phyloP scores from a whole-genome alignment of 1,140 invertebrate genomes.

The Drosophila asahinai region DNA sequence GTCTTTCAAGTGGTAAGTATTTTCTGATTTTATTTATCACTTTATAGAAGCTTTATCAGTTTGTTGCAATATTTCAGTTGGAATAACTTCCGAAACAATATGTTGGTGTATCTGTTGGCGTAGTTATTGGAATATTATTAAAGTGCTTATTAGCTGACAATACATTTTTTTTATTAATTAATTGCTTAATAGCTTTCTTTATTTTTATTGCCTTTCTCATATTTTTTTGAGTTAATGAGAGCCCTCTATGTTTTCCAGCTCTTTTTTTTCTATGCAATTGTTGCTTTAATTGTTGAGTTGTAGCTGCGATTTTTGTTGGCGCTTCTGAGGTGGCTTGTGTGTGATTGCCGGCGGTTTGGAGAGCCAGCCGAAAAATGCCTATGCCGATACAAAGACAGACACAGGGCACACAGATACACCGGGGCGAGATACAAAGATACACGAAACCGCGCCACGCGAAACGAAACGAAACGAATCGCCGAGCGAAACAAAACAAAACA shows the following conservation, averaged over 20 bases:
- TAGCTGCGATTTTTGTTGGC: background rate
- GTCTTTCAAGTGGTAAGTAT: too few relatives aligned
- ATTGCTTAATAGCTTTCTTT: background rate
- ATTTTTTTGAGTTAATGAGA: background rate
- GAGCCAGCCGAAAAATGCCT: conserved; percentile 57
- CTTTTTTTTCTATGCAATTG: background rate
- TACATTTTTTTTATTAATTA: accelerated
- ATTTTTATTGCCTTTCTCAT: background rate
- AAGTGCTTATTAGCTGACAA: background rate
- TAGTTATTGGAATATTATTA: background rate
- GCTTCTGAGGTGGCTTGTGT: conserved; percentile 34
- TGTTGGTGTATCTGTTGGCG: background rate
- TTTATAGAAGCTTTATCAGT: background rate
- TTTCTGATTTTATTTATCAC: background rate
- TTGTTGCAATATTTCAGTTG: background rate
- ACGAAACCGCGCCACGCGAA: conserved; percentile 60
- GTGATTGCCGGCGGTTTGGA: conserved; percentile 64
- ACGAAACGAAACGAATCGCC: conserved; percentile 36
- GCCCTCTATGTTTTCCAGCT: background rate
- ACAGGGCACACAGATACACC: conserved; percentile 6
- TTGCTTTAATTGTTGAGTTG: conserved; percentile 15
- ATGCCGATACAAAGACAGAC: conserved; percentile 23
- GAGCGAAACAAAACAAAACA: conserved; percentile 36
- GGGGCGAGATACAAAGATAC: conserved; percentile 20
- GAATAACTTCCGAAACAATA: too few relatives aligned